Base-by-base conservation (phyloP, 2,797 vertebrate genomes). In the Catharus ustulatus region DNA sequence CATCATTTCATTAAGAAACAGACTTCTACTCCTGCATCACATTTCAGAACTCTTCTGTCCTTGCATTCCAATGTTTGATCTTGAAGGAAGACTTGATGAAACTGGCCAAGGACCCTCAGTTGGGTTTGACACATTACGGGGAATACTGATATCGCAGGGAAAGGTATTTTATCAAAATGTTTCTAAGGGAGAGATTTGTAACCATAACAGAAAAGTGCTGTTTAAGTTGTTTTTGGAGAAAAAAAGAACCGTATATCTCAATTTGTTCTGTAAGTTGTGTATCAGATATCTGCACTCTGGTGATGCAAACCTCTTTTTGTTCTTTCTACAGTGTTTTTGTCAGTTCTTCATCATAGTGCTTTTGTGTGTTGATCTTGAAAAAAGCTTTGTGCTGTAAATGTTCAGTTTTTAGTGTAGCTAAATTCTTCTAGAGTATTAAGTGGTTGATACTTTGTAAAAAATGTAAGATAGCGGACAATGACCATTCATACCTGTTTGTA, bases 21-120 rank as follows among this genome's bases (percentile, higher is more conserved):
- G 99, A 54, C 98, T 99, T 92, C 97, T 99, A 85, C 98, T 99
- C 30, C 97, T 99, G 90, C 99, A 99, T 89, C 99, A 99, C 97
- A 99, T 99, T 97, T 99, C 99, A 0, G 99, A 99, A 96, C 98
- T 99, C 81, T 99, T 99, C 97, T 99, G 99, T 94, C 99, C 99
- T 29, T 99, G 99, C 80, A 99, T 99, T 95, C 99, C 99, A 64
- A 99, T 99, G 99, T 99, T 99, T 27, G 98, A 99, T 97, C 98
- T 99, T 77, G 99, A 99, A 97, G 99, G 99, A 30, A 98, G 98
- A 20, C 98, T 99, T 27, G 99, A 98, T 19, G 99, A 99, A 96
- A 98, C 98, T 0, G 98, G 98, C 23, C 99, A 99, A 6, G 99
- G 99, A 32, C 99, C 99, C 13, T 98, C 99, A 1, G 98, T 99